phyloP scores from a whole-genome alignment of 2,797 vertebrate species.

The Etheostoma nigrum region DNA sequence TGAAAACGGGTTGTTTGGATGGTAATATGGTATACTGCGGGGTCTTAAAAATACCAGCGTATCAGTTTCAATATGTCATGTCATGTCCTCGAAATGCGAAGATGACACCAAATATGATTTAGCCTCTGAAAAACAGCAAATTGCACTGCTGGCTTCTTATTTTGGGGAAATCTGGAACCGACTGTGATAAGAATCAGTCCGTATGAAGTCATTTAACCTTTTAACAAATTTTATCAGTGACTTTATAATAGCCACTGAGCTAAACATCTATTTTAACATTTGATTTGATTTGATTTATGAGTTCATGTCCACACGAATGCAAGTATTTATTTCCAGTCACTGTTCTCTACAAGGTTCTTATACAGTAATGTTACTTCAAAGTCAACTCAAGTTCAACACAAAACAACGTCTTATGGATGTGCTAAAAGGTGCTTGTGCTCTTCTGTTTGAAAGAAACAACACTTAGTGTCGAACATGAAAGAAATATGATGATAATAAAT shows the following conservation, averaged over 20 bases:
- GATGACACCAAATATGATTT: slow-evolving; percentile 1
- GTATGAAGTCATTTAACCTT: not conserved
- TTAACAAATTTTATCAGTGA: not conserved
- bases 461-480: not conserved
- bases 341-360: not conserved
- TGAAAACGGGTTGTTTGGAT: too few relatives aligned
- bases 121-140: not conserved
- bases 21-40: too few relatives aligned
- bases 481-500: slow-evolving; percentile 31
- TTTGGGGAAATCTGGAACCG: slow-evolving; percentile 27
- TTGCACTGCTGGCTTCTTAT: not conserved
- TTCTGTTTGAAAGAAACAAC: slow-evolving; percentile 16
- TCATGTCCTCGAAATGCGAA: too few relatives aligned
- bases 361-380: not conserved
- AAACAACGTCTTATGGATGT: not conserved
- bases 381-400: not conserved
- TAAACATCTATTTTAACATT: not conserved
- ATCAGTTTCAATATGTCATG: too few relatives aligned
- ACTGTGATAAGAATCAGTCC: slow-evolving; percentile 36
- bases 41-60: too few relatives aligned
- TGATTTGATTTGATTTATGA: not conserved
- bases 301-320: not conserved
- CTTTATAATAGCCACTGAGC: not conserved
- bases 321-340: not conserved
- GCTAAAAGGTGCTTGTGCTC: not conserved